These are phyloP conservation scores for Lytechinus variegatus DNA, from an alignment of 35 echinoderm and acorn worm genomes.

Conservation along the genomic window DNA sequence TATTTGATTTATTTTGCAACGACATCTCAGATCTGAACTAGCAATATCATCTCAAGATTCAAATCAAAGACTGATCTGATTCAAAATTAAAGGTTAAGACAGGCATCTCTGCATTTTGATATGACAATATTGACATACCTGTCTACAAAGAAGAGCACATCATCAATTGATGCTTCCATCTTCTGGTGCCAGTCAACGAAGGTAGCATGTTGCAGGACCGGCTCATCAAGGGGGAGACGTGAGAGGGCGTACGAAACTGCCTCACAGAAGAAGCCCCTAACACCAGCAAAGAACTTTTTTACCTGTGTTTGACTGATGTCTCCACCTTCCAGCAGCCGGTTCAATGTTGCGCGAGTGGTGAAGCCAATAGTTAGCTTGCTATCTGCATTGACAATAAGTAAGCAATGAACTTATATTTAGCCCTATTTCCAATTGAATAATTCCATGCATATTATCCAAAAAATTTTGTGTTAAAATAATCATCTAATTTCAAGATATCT, in stretches of 20 bases:
- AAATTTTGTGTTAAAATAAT: slow-evolving; percentile 37
- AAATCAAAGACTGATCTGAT: background rate
- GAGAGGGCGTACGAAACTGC: background rate
- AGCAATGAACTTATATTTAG: slow-evolving; percentile 37
- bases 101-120: too few relatives aligned
- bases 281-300: background rate
- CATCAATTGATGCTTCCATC: slow-evolving; percentile 9
- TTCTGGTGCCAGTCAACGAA: slow-evolving; percentile 34
- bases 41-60: background rate
- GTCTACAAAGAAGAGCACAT: slow-evolving; percentile 18
- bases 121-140: background rate
- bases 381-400: slow-evolving; percentile 27
- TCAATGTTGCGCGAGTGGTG: slow-evolving; percentile 7
- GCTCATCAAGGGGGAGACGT: slow-evolving; percentile 18
- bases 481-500: slow-evolving; percentile 42
- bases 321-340: slow-evolving; percentile 38
- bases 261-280: slow-evolving; percentile 22
- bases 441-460: slow-evolving; percentile 34
- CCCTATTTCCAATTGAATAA: slow-evolving; percentile 39
- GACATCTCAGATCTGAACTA: background rate
- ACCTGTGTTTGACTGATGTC: slow-evolving; percentile 16
- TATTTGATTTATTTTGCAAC: too few relatives aligned
- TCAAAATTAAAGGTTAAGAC: background rate
- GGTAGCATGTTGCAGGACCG: background rate
- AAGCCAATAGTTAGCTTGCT: slow-evolving; percentile 29